Evolutionary conservation across 2,888 invertebrate genomes (phyloP).

Genomic region (Latrodectus hesperus): DNA sequence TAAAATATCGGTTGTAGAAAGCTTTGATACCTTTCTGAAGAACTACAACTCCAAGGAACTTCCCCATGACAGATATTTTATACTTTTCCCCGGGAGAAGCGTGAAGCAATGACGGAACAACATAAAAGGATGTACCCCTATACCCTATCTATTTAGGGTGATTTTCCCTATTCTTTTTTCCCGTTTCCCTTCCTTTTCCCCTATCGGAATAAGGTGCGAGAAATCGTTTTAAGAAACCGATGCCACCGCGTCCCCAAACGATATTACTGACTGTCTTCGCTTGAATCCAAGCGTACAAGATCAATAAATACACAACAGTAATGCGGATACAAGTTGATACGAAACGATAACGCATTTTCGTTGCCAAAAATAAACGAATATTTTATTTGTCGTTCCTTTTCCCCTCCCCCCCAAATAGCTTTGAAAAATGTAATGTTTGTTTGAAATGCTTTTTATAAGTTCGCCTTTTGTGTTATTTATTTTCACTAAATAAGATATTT

Average conservation of each 20-base stretch:
- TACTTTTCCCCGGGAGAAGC: not conserved
- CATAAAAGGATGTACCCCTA: not conserved
- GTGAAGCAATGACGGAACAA: not conserved
- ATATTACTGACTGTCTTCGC: not conserved
- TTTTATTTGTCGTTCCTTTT: too few species aligned
- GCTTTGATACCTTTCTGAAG: too few species aligned
- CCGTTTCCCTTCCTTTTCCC: not conserved
- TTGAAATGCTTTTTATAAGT: too few species aligned
- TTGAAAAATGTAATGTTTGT: too few species aligned
- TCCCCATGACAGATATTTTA: not conserved
- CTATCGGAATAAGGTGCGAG: not conserved
- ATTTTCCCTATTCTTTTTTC: not conserved
- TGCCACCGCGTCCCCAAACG: not conserved
- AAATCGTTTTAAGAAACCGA: constrained; percentile 1
- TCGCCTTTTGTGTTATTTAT: too few species aligned
- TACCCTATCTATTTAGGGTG: not conserved
- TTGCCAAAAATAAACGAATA: too few species aligned
- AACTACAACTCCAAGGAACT: not conserved
- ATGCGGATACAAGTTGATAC: not conserved
- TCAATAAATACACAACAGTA: not conserved
- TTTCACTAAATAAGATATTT: too few species aligned
- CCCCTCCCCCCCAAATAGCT: too few species aligned
- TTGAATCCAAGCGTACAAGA: not conserved
- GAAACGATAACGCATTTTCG: too few species aligned
- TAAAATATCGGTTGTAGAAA: too few species aligned